Evolutionary conservation across 2,113 vertebrate genomes (phyloP), one percentile per base, ranked within the genome.

Genomic region (Poeciliopsis occidentalis): DNA sequence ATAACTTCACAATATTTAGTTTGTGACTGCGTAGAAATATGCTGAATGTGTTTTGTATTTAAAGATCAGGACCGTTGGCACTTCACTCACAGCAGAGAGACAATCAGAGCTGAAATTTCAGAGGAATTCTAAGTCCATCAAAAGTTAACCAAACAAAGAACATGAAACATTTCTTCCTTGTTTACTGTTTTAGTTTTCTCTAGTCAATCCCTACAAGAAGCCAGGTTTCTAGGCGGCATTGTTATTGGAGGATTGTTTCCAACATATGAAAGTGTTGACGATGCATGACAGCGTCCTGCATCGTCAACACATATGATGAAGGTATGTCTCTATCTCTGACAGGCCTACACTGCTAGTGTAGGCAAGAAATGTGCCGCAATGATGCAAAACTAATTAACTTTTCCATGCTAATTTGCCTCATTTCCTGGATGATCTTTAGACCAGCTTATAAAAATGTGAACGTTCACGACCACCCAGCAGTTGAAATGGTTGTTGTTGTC

Each of bases 341-440:
- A 51, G 5, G 22, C 19, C 47, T 34, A 10, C 17, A 37, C 8
- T 37, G 34, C 10, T 37, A 2, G 34, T 41, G 3, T 41, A 41
- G 81, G 95, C 95, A 13, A 94, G 93, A 65, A 96, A 96, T 27
- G 74, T 96, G 29, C 96, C 96, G 95, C 82, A 96, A 95, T 0
- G 94, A 96, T 86, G 95, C 95, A 37, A 95, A 95, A 81, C 95
- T 96, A 86, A 95, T 96, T 76, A 96, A 94, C 12, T 95, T 96
- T 66, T 87, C 95, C 37, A 95, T 96, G 95, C 77, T 96, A 1
- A 94, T 96, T 86, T 96, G 95, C 75, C 95, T 96, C 69, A 67
- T 79, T 26, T 26, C 92, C 0, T 96, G 95, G 95, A 88, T 95
- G 7, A 91, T 94, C 1, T 96, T 96, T 80, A 92, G 94, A 13